phyloP scores from a whole-genome alignment of 2,797 vertebrate genomes.

The Salmo trutta region DNA sequence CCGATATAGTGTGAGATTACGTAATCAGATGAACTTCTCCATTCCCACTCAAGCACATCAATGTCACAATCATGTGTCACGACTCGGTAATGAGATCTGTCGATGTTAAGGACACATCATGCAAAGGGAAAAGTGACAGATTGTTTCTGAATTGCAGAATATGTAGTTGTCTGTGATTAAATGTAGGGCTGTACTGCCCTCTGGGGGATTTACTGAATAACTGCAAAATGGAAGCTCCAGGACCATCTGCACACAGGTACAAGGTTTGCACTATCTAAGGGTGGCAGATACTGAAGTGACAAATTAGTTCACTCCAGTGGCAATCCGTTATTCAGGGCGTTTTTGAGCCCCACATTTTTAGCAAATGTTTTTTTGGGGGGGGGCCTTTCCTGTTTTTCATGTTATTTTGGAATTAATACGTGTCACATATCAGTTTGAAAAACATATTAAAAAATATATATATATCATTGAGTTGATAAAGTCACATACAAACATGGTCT shows the following conservation, averaged over 20 bases:
- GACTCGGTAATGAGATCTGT: not conserved
- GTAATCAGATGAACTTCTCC: not conserved
- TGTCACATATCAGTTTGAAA: too few relatives aligned
- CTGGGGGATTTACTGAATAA: not conserved
- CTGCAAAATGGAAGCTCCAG: not conserved
- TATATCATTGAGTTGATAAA: too few relatives aligned
- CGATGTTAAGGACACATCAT: not conserved
- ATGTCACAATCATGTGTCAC: not conserved
- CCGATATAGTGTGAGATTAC: not conserved
- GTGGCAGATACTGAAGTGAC: not conserved
- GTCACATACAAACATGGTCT: too few relatives aligned
- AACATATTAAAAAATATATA: too few relatives aligned
- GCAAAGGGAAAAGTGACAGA: not conserved
- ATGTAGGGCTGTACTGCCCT: not conserved
- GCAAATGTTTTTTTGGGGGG: too few relatives aligned
- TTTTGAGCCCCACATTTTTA: too few relatives aligned
- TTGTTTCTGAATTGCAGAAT: not conserved
- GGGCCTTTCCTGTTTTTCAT: too few relatives aligned
- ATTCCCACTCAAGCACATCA: conserved; percentile 4
- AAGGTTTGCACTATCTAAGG: not conserved
- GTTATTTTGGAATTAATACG: too few relatives aligned
- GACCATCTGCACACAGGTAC: not conserved
- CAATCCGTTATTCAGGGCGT: too few relatives aligned
- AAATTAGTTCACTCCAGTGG: not conserved
- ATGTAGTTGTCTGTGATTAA: not conserved